Base-by-base conservation (phyloP, 1,140 invertebrate species). In the Marisa cornuarietis region DNA sequence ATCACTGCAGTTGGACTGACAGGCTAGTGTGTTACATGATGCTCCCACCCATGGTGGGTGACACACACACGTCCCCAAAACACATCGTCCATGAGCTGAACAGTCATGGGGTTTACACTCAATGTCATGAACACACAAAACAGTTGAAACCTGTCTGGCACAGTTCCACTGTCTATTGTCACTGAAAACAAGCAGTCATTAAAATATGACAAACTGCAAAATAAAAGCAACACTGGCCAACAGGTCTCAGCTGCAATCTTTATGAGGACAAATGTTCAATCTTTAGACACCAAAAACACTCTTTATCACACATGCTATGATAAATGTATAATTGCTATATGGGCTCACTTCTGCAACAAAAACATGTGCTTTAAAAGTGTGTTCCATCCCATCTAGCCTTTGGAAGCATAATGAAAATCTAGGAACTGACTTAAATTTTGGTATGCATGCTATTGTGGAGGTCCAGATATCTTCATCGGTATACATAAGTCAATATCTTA, bases 71-170 rank as follows among this genome's bases (percentile, higher is more conserved):
- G 76, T 71, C 18, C 90, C 91, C 16, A 76, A 71, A 20, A 82
- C 72, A 86, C 91, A 91, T 6, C 76, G 75, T 11, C 90, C 90
- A 79, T 88, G 86, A 61, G 80, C 80, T 65, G 83, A 85, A 81
- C 90, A 90, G 77, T 89, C 84, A 14, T 76, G 13, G 9, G 87
- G 84, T 22, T 81, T 54, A 84, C 91, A 91, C 14, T 83, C 76
- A 16, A 86, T 86, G 20, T 86, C 82, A 80, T 91, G 90, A 26
- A 89, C 88, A 86, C 91, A 92, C 11, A 92, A 68, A 75, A 92
- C 85, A 26, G 90, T 91, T n/a, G 88, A 87, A 18, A 92, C 89
- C 77, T 87, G 81, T 63, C 91, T 84, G 0, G 83, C 85, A 87
- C 90, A 91, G 24, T 84, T 84, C 79, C 88, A 90, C 31, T 62